A percentile compares a stretch with the other conserved stretches of the same genome.
phyloP scores from a whole-genome alignment of 2,797 vertebrate genomes.

The Taeniopygia guttata region DNA sequence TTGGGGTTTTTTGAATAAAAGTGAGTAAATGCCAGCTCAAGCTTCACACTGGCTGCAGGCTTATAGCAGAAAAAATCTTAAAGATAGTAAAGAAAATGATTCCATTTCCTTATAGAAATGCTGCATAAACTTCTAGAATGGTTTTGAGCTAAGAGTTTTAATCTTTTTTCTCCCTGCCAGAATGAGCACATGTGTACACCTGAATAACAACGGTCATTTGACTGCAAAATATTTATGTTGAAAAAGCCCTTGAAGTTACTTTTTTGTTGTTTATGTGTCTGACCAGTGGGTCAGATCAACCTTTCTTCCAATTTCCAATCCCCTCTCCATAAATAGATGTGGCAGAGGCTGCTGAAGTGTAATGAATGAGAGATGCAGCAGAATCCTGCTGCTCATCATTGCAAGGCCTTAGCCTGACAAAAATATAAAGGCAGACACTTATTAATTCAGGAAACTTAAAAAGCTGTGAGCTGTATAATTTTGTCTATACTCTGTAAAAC shows the following conservation, averaged over 20 bases:
- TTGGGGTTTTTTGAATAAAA: background rate
- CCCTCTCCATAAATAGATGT: background rate
- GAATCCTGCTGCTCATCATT: background rate
- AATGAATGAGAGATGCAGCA: background rate
- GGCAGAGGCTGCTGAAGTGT: background rate
- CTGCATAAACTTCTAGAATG: background rate
- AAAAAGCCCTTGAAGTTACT: background rate
- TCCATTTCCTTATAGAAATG: background rate
- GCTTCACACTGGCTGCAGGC: background rate
- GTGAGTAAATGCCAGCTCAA: background rate
- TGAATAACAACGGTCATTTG: background rate
- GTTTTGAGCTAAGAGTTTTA: background rate
- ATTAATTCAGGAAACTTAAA: background rate
- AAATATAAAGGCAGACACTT: background rate
- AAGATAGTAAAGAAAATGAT: background rate
- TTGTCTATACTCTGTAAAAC: background rate
- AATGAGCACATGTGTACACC: background rate
- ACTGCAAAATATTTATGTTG: background rate
- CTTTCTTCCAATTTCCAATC: background rate
- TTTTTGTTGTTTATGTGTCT: background rate
- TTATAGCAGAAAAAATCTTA: background rate
- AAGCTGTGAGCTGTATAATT: background rate
- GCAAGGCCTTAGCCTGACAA: background rate
- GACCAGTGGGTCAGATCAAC: background rate
- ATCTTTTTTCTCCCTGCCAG: background rate